Conservation (phyloP, 2,113 vertebrate species). For the Acrocephalus kingi region DNA sequence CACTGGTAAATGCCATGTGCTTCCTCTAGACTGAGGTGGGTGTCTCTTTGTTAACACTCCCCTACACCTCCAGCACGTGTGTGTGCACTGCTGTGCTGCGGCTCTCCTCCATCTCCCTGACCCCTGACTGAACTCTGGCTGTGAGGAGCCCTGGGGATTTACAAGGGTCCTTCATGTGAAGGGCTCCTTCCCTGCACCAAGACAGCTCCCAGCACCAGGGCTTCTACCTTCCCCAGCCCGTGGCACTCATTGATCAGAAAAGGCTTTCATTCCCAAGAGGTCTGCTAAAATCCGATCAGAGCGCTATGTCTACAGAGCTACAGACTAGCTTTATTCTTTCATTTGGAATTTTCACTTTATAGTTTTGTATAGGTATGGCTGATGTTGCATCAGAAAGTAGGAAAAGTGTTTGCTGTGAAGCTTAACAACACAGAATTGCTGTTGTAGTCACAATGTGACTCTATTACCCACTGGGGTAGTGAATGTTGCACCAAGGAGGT, state of each 20-base stretch:
- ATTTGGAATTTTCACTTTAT: background rate
- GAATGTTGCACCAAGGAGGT: constrained; percentile 45
- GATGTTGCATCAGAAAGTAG: background rate
- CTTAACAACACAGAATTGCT: background rate
- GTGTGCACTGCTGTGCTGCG: accelerated
- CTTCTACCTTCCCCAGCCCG: background rate
- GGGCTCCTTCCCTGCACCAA: background rate
- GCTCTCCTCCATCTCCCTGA: background rate
- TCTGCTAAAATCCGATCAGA: accelerated
- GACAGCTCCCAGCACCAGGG: background rate
- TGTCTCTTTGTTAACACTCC: background rate
- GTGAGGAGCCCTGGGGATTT: accelerated
- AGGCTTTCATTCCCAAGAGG: background rate
- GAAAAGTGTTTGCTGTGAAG: background rate
- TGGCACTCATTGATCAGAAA: background rate
- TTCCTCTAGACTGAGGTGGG: background rate
- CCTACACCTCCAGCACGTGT: accelerated
- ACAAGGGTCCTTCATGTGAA: background rate
- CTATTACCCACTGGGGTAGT: background rate
- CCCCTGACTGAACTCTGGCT: accelerated
- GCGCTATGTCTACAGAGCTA: accelerated
- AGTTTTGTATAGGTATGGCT: background rate
- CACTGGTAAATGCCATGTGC: background rate
- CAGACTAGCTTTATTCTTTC: background rate
- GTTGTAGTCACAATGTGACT: background rate